A percentile compares a stretch with the other conserved stretches of the same genome.
phyloP scores from a whole-genome alignment of 2,113 vertebrate genomes.

The Rissa tridactyla region DNA sequence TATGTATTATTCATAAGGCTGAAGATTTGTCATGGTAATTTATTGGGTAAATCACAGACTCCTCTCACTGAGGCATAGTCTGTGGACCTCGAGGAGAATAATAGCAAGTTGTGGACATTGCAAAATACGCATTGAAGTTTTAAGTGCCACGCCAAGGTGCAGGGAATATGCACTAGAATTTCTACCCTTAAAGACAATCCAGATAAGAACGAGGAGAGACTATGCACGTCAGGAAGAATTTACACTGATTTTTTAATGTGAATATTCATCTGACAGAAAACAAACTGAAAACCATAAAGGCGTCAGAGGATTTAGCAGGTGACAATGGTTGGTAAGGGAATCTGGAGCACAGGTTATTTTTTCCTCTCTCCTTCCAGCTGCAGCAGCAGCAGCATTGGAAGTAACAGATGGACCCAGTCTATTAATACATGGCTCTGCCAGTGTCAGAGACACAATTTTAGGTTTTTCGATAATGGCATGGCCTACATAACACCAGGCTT shows the following conservation, averaged over 20 bases:
- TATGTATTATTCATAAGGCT: conserved; percentile 23
- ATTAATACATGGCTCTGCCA: background rate
- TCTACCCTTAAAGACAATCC: background rate
- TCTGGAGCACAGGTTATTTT: background rate
- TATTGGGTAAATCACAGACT: background rate
- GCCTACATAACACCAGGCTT: background rate
- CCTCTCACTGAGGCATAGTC: background rate
- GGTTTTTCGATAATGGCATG: background rate
- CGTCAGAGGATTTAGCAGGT: background rate
- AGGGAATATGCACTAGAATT: background rate
- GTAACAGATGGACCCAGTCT: background rate
- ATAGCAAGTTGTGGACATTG: background rate
- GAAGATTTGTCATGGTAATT: conserved; percentile 35
- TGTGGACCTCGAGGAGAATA: background rate
- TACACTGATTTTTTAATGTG: background rate
- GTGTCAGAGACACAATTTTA: background rate
- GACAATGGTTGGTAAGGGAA: background rate
- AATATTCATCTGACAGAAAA: background rate
- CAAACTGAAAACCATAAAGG: background rate
- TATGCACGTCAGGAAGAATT: background rate
- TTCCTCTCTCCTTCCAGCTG: background rate
- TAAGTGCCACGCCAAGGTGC: background rate
- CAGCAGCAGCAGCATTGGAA: background rate
- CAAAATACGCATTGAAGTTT: background rate
- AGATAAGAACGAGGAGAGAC: background rate